These are phyloP conservation scores for Dasyornis broadbenti DNA, from an alignment of 2,113 vertebrate species.

Conservation along the genomic window DNA sequence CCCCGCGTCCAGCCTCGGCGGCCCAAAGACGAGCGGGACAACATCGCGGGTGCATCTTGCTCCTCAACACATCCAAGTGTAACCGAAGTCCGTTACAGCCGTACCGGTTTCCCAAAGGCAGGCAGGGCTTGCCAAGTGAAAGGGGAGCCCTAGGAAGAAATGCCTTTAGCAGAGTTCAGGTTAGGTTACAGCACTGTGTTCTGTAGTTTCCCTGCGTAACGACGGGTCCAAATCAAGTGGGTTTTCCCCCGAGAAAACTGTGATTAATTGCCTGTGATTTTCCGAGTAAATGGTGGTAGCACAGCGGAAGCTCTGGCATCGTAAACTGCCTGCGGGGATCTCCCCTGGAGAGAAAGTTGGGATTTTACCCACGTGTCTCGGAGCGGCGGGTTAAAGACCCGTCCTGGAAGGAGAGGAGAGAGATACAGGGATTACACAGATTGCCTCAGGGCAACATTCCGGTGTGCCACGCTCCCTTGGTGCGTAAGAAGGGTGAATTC, in stretches of 20 bases:
- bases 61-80: fast-evolving
- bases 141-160: background rate
- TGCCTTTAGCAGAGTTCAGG: background rate
- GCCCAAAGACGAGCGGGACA: background rate
- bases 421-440: background rate
- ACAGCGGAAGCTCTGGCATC: background rate
- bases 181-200: background rate
- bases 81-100: background rate
- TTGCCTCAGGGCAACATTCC: background rate
- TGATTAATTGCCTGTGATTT: background rate
- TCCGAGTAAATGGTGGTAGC: background rate
- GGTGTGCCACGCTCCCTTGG: background rate
- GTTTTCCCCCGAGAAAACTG: background rate
- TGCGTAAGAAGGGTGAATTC: background rate
- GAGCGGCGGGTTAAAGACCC: background rate
- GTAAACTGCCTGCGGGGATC: background rate
- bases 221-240: background rate
- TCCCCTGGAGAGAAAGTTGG: background rate
- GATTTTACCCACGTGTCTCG: background rate
- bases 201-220: background rate
- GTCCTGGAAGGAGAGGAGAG: background rate
- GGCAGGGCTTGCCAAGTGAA: background rate
- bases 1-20: background rate
- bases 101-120: background rate
- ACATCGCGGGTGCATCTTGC: background rate